Percentiles rank a stretch among this genome's conserved stretches.
These are phyloP conservation scores for Callipepla californica DNA, from an alignment of 2,113 vertebrate genomes.

Conservation along the genomic window DNA sequence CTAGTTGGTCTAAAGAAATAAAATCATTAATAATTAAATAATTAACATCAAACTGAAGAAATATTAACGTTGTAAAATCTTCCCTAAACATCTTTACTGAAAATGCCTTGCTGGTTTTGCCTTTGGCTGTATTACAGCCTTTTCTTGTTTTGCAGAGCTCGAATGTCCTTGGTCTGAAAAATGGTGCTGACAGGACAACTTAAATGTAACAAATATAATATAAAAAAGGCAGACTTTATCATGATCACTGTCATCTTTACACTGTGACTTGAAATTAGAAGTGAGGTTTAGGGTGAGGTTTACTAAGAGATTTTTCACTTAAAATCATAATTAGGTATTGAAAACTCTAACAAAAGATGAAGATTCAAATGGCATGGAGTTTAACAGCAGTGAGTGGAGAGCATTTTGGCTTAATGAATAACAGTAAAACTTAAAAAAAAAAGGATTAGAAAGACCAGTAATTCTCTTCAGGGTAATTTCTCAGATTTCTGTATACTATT, in stretches of 20 bases:
- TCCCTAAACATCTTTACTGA: neutral
- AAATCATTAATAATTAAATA: neutral
- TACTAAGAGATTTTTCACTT: constrained; percentile 46
- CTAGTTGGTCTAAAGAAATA: neutral
- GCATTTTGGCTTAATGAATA: constrained; percentile 25
- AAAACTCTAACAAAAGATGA: constrained; percentile 56
- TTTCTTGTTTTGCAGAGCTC: constrained; percentile 1
- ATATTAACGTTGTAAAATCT: neutral
- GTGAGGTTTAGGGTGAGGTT: constrained; percentile 23
- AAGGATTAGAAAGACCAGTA: constrained; percentile 28
- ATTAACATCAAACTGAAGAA: neutral
- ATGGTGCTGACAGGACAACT: constrained; percentile 26
- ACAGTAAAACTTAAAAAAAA: neutral
- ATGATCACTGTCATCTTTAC: constrained; percentile 17
- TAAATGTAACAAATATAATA: neutral
- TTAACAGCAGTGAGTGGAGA: constrained; percentile 18
- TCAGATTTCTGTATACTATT: constrained; percentile 4
- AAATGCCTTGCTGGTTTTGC: neutral
- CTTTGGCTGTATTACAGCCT: neutral
- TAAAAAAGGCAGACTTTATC: neutral
- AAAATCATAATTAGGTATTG: constrained; percentile 48
- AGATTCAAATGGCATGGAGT: constrained; percentile 17
- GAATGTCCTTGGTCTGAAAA: neutral
- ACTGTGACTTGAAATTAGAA: constrained; percentile 40
- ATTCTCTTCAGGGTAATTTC: constrained; percentile 36